phyloP scores from a whole-genome alignment of 2,113 vertebrate genomes.

The Oenanthe oenanthe region DNA sequence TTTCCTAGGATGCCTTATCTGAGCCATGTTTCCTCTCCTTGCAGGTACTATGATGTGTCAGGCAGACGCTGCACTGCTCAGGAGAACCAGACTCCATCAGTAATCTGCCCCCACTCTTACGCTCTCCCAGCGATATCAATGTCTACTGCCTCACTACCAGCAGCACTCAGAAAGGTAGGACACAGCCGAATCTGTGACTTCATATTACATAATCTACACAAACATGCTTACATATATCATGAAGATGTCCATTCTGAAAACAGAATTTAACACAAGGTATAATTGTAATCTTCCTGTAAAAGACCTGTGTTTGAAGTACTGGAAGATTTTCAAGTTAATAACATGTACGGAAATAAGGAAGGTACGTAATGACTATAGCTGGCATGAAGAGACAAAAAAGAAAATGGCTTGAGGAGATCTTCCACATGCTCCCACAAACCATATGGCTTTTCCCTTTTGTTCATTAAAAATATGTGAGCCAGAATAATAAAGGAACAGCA shows the following conservation, averaged over 20 bases:
- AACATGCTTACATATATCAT: neutral
- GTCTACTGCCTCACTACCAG: slow-evolving; percentile 64
- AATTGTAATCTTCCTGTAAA: slow-evolving; percentile 2
- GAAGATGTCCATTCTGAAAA: neutral
- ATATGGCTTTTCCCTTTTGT: slow-evolving; percentile 14
- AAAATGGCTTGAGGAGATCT: slow-evolving; percentile 39
- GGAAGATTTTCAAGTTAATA: slow-evolving; percentile 30
- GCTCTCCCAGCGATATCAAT: slow-evolving; percentile 45
- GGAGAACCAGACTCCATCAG: neutral
- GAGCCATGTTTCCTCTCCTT: neutral
- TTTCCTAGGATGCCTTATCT: neutral
- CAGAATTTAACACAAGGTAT: neutral
- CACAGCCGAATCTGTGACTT: neutral
- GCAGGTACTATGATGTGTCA: slow-evolving; percentile 52
- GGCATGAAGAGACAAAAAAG: slow-evolving; percentile 17
- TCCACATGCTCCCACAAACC: slow-evolving; percentile 20
- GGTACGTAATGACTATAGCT: neutral
- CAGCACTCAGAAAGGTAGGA: slow-evolving; percentile 61
- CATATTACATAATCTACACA: neutral
- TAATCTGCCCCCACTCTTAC: slow-evolving; percentile 6
- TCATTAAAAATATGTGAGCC: slow-evolving; percentile 1
- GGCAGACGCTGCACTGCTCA: neutral
- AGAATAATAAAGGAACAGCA: slow-evolving; percentile 7
- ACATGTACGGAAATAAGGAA: neutral
- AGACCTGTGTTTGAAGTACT: neutral